Base-by-base conservation (phyloP, 1,140 invertebrate species). In the Galleria mellonella region DNA sequence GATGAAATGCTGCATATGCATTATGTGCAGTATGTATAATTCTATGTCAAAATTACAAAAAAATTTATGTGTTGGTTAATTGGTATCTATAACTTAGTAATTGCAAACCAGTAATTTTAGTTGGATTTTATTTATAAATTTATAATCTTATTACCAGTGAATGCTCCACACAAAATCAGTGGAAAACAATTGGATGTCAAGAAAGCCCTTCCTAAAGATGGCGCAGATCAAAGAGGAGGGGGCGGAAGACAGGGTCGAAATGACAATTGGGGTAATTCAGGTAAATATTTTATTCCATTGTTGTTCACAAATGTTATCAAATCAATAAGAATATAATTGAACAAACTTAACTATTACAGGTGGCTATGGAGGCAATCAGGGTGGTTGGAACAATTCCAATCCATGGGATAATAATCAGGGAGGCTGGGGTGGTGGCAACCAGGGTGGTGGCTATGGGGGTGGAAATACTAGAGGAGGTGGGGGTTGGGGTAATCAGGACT, bases 141-240 rank as follows among this genome's bases (percentile, higher is more conserved):
- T 38, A 13, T 51, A n/a, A n/a, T 45, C 33, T 33, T 38, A 50
- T 71, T 72, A 38, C 17, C 67, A 91, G 89, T 94, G 30, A 91
- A 93, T 76, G 89, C 90, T 13, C 90, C 91, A 43, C 94, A 95
- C 62, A 91, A 91, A 52, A 92, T 96, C 13, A 91, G 92, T 56
- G 92, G 93, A 11, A 94, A 94, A 58, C 89, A 92, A 47, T 89
- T 95, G 13, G 94, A 95, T 77, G 94, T 95, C 0, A 95, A 95
- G 62, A 96, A 96, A 79, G 94, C 92, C 0, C 78, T 93, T 4
- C 92, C 91, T 48, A 92, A 92, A 71, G 87, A 91, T 60, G 92
- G 92, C 39, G 90, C 91, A 82, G 91, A 92, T 10, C 88, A 91
- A 50, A 84, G 88, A 52, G 88, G 88, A 47, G 87, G 88, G 48